A percentile compares a stretch with the other conserved stretches of the same genome.
These are phyloP conservation scores for Folsomia candida DNA, from an alignment of 2,888 invertebrate species.

Conservation along the genomic window DNA sequence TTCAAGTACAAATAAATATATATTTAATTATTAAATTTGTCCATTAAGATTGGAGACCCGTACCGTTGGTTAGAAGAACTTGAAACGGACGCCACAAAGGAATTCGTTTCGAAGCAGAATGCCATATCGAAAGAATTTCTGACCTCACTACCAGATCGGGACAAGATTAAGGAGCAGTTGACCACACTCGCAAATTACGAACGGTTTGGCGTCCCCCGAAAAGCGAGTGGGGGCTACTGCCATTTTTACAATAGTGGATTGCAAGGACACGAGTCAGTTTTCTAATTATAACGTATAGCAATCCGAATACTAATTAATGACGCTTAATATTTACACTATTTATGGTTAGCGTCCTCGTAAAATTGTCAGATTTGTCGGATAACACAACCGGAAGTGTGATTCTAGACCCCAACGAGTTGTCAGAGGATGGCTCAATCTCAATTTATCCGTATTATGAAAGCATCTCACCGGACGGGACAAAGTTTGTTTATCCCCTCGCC, in stretches of 20 bases:
- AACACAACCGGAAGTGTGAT: constrained; percentile 77
- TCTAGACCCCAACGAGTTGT: constrained; percentile 83
- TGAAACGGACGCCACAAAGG: constrained; percentile 83
- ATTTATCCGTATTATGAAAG: constrained; percentile 61
- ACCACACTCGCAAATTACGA: constrained; percentile 93
- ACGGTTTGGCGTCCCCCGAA: constrained; percentile 82
- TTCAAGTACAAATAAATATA: neutral
- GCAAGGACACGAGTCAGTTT: constrained; percentile 74
- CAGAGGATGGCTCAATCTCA: constrained; percentile 78
- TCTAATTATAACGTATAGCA: neutral
- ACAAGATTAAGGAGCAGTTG: constrained; percentile 72
- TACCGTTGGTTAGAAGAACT: constrained; percentile 98
- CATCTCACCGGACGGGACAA: neutral
- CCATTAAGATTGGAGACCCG: constrained; percentile 73
- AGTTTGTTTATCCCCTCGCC: neutral
- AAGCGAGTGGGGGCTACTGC: constrained; percentile 80
- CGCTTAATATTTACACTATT: neutral
- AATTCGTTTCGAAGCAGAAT: constrained; percentile 85
- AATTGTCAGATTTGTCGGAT: too few relatives aligned
- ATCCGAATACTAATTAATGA: neutral
- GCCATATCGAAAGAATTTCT: constrained; percentile 81
- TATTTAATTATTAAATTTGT: neutral
- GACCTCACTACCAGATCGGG: constrained; percentile 68
- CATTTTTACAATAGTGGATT: constrained; percentile 90
- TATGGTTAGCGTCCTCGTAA: constrained; percentile 55